A percentile compares a stretch with the other conserved stretches of the same genome.
phyloP scores from a whole-genome alignment of 2,113 vertebrate species.

The Leucosticte australis region DNA sequence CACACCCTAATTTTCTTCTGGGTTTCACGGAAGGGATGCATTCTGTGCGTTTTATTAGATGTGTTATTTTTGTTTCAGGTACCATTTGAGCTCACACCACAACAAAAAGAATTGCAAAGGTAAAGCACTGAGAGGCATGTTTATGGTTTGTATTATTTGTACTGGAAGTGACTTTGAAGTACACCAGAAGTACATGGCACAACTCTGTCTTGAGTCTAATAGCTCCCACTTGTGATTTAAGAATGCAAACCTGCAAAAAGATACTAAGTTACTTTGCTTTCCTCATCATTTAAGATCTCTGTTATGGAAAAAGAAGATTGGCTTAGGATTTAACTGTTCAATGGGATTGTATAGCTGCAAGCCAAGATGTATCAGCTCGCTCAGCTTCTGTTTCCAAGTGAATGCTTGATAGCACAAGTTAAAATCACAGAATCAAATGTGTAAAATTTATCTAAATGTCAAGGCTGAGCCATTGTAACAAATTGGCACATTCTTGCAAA shows the following conservation, averaged over 20 bases:
- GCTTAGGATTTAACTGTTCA: background rate
- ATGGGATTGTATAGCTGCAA: background rate
- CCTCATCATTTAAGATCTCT: background rate
- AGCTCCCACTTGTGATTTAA: background rate
- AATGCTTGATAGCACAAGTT: background rate
- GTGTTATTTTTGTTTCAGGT: conserved; percentile 77
- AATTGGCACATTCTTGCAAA: background rate
- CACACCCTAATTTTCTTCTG: background rate
- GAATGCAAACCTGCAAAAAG: background rate
- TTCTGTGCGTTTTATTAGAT: background rate
- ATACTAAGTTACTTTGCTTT: background rate
- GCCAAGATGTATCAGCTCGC: background rate
- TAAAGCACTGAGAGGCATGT: conserved; percentile 54
- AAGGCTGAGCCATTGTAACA: background rate
- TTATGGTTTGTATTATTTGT: background rate
- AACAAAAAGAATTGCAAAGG: conserved; percentile 93
- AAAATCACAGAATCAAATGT: background rate
- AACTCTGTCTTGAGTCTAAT: background rate
- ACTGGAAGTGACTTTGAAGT: background rate
- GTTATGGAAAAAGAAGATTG: background rate
- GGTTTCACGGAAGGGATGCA: background rate
- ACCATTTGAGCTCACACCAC: conserved; percentile 90
- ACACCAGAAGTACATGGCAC: background rate
- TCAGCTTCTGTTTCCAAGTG: background rate
- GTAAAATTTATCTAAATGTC: background rate